These are phyloP conservation scores for Laspeyria flexula DNA, from an alignment of 2,888 invertebrate genomes.

Conservation along the genomic window DNA sequence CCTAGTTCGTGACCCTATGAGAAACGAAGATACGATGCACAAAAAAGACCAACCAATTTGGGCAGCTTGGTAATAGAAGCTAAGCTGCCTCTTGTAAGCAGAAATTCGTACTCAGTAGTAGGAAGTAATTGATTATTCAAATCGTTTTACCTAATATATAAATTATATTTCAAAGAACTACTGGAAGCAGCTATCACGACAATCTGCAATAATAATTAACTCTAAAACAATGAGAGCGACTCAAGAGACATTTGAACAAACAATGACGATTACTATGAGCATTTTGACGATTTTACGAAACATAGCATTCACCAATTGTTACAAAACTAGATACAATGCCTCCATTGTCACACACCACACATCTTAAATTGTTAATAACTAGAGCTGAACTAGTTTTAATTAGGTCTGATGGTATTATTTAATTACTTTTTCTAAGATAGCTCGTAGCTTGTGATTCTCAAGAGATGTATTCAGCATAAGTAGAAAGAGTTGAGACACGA, in stretches of 20 bases:
- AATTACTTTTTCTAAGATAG: no score
- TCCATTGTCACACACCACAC: conserved; percentile 25
- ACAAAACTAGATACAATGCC: conserved; percentile 51
- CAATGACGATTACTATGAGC: conserved; percentile 47
- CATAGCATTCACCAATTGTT: conserved; percentile 49
- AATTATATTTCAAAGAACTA: neutral
- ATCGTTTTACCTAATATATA: no score
- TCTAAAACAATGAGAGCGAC: conserved; percentile 44
- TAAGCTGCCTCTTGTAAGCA: no score
- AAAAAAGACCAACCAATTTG: no score
- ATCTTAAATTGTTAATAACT: conserved; percentile 16
- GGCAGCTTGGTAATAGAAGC: no score
- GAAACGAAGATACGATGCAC: no score
- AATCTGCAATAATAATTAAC: conserved; percentile 34
- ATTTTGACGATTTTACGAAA: conserved; percentile 49
- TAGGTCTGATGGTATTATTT: conserved; percentile 13
- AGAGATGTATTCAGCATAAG: no score
- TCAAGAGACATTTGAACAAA: conserved; percentile 42
- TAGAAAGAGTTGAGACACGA: no score
- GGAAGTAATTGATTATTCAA: no score
- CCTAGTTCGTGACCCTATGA: no score
- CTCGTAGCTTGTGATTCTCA: no score
- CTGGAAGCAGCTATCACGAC: conserved; percentile 13
- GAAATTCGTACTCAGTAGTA: no score
- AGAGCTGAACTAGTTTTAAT: conserved; percentile 13